Conservation (phyloP, 2,888 invertebrate genomes). For the Parnassius mnemosyne region DNA sequence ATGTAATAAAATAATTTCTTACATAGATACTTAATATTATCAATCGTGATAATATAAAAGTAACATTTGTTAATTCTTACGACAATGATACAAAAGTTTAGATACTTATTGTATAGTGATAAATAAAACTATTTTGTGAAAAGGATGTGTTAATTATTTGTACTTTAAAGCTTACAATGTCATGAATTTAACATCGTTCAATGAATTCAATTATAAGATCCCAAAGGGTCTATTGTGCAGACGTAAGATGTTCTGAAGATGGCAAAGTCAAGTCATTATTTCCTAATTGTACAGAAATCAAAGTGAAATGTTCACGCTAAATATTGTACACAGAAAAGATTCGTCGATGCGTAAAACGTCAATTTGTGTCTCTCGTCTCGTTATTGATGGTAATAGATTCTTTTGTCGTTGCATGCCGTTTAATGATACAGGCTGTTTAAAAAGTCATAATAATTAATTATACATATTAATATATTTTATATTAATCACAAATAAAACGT, state of each 20-base stretch:
- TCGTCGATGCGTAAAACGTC: conserved; percentile 50
- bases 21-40: no score
- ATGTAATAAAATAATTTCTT: no score
- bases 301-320: conserved; percentile 51
- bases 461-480: background rate
- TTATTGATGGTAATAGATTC: conserved; percentile 59
- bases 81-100: no score
- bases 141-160: background rate
- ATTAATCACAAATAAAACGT: background rate
- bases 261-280: conserved; percentile 43
- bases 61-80: no score
- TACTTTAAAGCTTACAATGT: background rate
- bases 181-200: conserved; percentile 17
- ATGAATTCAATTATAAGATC: conserved; percentile 36
- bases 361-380: conserved; percentile 47
- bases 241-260: conserved; percentile 51
- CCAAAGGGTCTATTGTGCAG: conserved; percentile 41
- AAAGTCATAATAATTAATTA: background rate
- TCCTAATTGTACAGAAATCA: conserved; percentile 51
- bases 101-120: no score
- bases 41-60: no score
- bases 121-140: background rate
- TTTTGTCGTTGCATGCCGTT: conserved; percentile 58
- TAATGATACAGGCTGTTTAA: conserved; percentile 48
- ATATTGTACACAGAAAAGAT: conserved; percentile 53